Evolutionary conservation across 2,888 invertebrate species (phyloP), one percentile per base, ranked within the genome.

Genomic region (Cephus nigrinus): DNA sequence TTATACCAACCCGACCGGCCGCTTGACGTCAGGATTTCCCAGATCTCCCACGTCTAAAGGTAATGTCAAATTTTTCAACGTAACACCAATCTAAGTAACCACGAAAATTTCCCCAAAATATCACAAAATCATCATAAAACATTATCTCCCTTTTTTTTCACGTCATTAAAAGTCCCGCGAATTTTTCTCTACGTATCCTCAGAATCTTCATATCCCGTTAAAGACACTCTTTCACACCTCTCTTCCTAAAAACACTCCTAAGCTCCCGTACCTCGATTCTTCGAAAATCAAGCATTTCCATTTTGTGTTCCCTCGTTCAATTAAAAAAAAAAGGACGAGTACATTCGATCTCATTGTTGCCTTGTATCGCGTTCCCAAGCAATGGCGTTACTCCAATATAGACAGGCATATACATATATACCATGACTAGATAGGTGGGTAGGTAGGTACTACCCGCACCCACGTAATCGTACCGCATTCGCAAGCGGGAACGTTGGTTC

Each of bases 1-100:
- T 78, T 75, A 71, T 74, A 77, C 30, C 31, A 31, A 33, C 71
- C 23, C 55, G 55, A 55, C 2, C 55, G 55, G 55, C 55, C 55
- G 23, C 55, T 55, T 55, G 2, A 55, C 55, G 23, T 23, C 9
- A 23, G 55, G 55, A 55, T 55, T 55, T 55, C 9, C 55, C 2
- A 23, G 9, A 23, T 23, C 9, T 55, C 55, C 9, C 55, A 55
- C 23, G 55, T 55, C 55, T 9, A 55, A 5, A 55, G 55, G 55
- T 55, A 55, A 40, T 5, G 55, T 55, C 55, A 55, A 55, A 55
- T 23, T 23, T 23, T 55, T 55, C 23, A 55, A 55, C 5, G 23
- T 23, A 55, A 55, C 9, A 1, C 9, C 23, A 5, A 55, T 55
- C 55, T 23, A 55, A 23, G 23, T 55, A 55, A 23, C 40, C 23